These are phyloP conservation scores for Chloroceryle aenea DNA, from an alignment of 2,113 vertebrate genomes.

Conservation along the genomic window DNA sequence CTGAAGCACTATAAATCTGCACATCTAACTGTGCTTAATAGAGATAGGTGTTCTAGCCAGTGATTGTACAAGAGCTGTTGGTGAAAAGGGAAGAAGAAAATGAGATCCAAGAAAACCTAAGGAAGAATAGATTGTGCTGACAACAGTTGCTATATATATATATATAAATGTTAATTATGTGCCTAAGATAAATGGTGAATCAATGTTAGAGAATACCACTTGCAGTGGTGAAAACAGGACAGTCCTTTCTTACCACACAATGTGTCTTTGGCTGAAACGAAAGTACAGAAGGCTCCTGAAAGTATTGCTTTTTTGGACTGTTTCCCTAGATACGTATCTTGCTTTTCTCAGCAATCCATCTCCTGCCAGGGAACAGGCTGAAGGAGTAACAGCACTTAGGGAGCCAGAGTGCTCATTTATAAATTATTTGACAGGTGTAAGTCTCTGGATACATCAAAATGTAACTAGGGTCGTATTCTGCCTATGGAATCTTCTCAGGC, in stretches of 20 bases:
- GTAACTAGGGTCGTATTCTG: background rate
- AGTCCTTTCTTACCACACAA: background rate
- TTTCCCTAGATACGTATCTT: background rate
- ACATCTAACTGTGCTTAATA: slow-evolving; percentile 54
- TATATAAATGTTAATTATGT: background rate
- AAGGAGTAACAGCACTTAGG: background rate
- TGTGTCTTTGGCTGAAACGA: background rate
- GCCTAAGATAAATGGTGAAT: background rate
- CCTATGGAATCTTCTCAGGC: background rate
- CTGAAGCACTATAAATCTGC: slow-evolving; percentile 37
- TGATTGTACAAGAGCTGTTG: background rate
- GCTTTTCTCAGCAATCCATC: background rate
- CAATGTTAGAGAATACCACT: background rate
- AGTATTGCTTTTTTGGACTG: background rate
- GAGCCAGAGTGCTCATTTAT: background rate
- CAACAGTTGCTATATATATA: background rate
- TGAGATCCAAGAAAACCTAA: slow-evolving; percentile 4
- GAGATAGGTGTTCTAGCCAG: background rate
- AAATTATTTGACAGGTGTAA: background rate
- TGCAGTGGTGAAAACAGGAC: background rate
- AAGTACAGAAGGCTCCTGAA: background rate
- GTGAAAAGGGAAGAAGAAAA: background rate
- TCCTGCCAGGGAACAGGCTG: background rate
- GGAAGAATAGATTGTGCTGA: slow-evolving; percentile 15
- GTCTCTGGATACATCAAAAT: background rate